Conservation (phyloP, 2,888 invertebrate genomes). For the Leucoma salicis region DNA sequence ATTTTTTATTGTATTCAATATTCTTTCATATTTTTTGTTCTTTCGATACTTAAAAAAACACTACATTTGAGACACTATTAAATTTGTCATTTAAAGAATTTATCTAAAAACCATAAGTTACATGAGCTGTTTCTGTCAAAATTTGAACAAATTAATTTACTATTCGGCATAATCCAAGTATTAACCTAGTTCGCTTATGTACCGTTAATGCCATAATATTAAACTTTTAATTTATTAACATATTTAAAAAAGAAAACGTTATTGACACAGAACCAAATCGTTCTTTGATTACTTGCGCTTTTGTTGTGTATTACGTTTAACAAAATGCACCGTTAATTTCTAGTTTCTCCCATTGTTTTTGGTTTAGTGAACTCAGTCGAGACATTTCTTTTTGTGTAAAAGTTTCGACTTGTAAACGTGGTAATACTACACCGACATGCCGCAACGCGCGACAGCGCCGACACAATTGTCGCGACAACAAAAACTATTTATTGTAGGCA, state of each 20-base stretch:
- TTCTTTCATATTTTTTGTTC: no score
- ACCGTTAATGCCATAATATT: conserved; percentile 7
- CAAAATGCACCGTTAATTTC: conserved; percentile 42
- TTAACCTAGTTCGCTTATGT: conserved; percentile 5
- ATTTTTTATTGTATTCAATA: no score
- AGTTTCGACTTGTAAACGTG: conserved; percentile 41
- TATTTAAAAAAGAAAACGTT: conserved; percentile 9
- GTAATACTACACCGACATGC: conserved; percentile 46
- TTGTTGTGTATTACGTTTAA: conserved; percentile 20
- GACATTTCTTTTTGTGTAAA: conserved; percentile 37
- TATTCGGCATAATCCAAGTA: no score
- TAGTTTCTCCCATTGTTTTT: conserved; percentile 52
- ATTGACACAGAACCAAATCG: conserved; percentile 11
- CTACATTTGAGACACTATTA: no score
- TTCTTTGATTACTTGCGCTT: conserved; percentile 13
- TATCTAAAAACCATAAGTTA: no score
- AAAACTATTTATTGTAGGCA: conserved; percentile 42
- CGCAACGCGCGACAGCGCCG: conserved; percentile 16
- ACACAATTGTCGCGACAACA: conserved; percentile 37
- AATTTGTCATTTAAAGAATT: no score
- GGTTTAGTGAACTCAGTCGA: conserved; percentile 52
- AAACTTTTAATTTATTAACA: no score
- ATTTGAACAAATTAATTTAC: no score
- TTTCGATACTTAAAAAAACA: no score
- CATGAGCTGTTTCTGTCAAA: no score